These are phyloP conservation scores for Stenodema calcarata DNA, from an alignment of 2,888 invertebrate species.

Conservation along the genomic window DNA sequence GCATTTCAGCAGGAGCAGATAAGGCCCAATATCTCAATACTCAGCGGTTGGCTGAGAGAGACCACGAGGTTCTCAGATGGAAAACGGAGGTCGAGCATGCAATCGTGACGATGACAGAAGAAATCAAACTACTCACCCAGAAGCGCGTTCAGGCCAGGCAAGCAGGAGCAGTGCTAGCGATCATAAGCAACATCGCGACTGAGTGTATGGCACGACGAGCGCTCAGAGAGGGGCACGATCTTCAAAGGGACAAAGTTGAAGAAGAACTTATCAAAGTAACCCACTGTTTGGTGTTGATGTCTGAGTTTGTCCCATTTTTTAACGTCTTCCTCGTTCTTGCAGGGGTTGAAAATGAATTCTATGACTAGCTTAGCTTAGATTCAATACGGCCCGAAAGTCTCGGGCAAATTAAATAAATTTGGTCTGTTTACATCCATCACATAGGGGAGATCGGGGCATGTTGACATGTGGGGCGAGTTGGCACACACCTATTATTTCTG, in stretches of 20 bases:
- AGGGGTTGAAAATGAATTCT: no score
- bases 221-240: constrained; percentile 66
- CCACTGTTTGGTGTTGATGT: neutral
- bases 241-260: constrained; percentile 78
- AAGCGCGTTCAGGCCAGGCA: constrained; percentile 73
- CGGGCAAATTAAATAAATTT: no score
- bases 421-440: no score
- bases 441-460: no score
- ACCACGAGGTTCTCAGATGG: constrained; percentile 75
- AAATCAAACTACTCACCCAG: constrained; percentile 72
- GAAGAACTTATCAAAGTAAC: constrained; percentile 73
- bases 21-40: constrained; percentile 74
- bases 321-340: no score
- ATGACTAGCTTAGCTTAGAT: no score
- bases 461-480: no score
- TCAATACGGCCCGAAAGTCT: no score
- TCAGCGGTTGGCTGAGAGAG: constrained; percentile 70
- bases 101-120: constrained; percentile 72
- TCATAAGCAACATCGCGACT: constrained; percentile 47
- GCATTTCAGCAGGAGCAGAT: constrained; percentile 71
- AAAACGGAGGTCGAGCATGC: constrained; percentile 76
- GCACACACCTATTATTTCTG: no score
- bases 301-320: no score
- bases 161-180: constrained; percentile 66
- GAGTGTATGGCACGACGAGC: constrained; percentile 54